Percentiles rank a stretch among this genome's conserved stretches.
Conservation (phyloP, 37 sponge, comb jelly and placozoan genomes). For the Crambe crambe region DNA sequence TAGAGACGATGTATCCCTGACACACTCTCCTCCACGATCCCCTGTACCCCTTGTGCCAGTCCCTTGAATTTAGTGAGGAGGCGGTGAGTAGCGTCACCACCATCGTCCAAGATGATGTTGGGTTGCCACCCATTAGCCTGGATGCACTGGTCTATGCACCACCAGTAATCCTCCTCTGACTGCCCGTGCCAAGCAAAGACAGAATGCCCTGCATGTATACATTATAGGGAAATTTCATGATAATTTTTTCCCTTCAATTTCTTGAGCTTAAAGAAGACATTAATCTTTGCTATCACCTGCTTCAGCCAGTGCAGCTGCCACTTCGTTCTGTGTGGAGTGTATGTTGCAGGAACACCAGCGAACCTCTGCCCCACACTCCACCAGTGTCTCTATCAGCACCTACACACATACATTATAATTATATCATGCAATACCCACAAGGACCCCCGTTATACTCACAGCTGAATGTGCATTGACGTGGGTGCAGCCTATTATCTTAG, state of each 20-base stretch:
- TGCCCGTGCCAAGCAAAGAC: constrained; percentile 87
- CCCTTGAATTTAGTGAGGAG: constrained; percentile 74
- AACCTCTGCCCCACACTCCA: constrained; percentile 77
- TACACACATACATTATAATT: neutral
- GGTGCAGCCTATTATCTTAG: constrained; percentile 51
- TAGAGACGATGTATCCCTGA: constrained; percentile 87
- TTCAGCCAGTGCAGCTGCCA: constrained; percentile 87
- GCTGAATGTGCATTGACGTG: constrained; percentile 34
- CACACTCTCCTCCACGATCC: constrained; percentile 90
- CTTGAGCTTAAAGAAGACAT: neutral
- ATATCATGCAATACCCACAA: too few species aligned
- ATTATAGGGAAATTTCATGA: neutral
- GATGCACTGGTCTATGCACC: constrained; percentile 92
- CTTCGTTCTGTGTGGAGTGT: constrained; percentile 89
- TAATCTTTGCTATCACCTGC: constrained; percentile 32
- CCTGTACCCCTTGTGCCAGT: constrained; percentile 60
- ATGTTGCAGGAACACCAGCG: constrained; percentile 87
- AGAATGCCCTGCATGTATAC: constrained; percentile 35
- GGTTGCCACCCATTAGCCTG: constrained; percentile 65
- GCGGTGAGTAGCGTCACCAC: constrained; percentile 87
- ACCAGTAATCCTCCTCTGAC: constrained; percentile 90
- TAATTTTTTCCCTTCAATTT: neutral
- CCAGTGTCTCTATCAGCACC: constrained; percentile 89
- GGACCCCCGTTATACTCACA: constrained; percentile 34
- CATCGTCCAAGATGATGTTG: constrained; percentile 89